Conservation (phyloP, 2,113 vertebrate species). For the Ceuthmochares aereus region DNA sequence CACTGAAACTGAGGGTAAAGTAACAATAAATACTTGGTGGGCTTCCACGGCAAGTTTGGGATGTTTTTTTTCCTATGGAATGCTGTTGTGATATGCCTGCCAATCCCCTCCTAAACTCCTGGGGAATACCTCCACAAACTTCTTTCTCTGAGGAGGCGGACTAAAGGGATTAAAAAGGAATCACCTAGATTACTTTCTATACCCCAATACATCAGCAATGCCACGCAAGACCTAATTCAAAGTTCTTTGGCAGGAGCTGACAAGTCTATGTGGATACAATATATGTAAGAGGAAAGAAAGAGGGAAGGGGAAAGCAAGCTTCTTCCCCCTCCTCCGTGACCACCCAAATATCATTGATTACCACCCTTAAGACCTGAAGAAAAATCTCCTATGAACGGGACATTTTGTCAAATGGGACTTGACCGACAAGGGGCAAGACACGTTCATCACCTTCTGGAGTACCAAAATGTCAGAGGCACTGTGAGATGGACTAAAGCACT, state of each 20-base stretch:
- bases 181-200: neutral
- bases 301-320: neutral
- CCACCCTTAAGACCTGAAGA: neutral
- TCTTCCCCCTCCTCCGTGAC: neutral
- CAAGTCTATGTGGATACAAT: neutral
- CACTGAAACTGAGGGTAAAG: neutral
- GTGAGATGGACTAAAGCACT: neutral
- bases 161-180: neutral
- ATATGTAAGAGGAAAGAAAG: neutral
- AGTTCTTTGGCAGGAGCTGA: neutral
- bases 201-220: neutral
- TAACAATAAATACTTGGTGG: neutral
- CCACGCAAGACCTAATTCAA: neutral
- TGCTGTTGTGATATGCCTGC: neutral
- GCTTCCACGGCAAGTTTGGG: neutral
- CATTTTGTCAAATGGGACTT: neutral
- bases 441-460: neutral
- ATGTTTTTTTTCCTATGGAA: neutral
- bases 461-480: neutral
- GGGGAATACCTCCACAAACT: neutral
- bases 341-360: neutral
- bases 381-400: neutral
- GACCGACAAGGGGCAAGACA: neutral
- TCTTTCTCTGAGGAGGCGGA: neutral
- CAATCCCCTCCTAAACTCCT: neutral